These are phyloP conservation scores for Daubentonia madagascariensis DNA, from an alignment of 2,113 vertebrate species.

Conservation along the genomic window DNA sequence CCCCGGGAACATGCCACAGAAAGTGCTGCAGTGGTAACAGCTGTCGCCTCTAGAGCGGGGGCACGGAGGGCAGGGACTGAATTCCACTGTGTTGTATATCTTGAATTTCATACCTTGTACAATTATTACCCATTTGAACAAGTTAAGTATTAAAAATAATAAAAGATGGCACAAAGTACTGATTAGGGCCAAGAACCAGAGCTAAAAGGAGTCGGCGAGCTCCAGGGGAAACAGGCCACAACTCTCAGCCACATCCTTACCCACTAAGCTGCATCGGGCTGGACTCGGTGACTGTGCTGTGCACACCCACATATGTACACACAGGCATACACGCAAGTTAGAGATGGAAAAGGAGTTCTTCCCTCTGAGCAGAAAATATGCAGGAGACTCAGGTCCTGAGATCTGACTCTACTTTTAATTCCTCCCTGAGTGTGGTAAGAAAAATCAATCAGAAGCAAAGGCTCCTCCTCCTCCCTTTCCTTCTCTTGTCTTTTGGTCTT, in stretches of 20 bases:
- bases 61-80: rapidly evolving
- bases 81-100: background rate
- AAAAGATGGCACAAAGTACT: background rate
- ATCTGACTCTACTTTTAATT: background rate
- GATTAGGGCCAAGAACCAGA: background rate
- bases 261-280: background rate
- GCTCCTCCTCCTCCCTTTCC: background rate
- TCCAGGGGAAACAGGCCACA: background rate
- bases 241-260: background rate
- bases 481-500: background rate
- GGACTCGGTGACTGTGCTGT: background rate
- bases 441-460: background rate
- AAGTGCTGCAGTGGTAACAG: background rate
- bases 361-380: background rate
- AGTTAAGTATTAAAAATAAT: background rate
- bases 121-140: background rate
- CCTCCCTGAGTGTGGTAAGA: background rate
- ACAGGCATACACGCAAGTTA: background rate
- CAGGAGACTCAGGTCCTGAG: background rate
- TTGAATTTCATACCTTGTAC: background rate
- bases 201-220: background rate
- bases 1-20: background rate
- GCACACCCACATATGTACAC: background rate
- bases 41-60: rapidly evolving
- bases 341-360: rapidly evolving